Evolutionary conservation across 2,888 invertebrate genomes (phyloP), one percentile per base, ranked within the genome.

Genomic region (Cephus pygmeus): DNA sequence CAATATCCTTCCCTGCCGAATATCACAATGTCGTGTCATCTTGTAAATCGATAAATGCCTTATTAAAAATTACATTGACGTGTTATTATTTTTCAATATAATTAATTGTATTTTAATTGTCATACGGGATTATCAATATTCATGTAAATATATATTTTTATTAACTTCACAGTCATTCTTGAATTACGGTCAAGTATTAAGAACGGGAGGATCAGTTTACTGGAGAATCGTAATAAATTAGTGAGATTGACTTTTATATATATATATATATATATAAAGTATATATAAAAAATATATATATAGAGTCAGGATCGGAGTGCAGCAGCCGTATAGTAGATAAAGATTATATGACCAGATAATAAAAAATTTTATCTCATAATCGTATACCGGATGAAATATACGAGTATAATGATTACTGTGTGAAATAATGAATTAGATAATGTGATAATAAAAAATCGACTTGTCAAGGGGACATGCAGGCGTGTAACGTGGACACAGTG

Each of bases 121-220:
- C 40, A 6, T 0, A 23, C 9, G 40, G 23, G 23, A 56, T 9
- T 9, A 56, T 56, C 4, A 0, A 9, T 23, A 40, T 40, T 23
- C 15, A 40, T 1, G 23, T 40, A 23, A 40, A 40, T 15, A 15
- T 1, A 0, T 2, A 56, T 56, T 56, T 56, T 56, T 23, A 56
- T 56, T 23, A 40, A 15, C 1, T 56, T 40, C 6, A 6, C 40
- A 15, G 6, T 40, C 15, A 2, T 40, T 56, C 40, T 56, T 23
- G 23, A 23, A 82, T 84, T 84, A 82, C 83, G 79, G 77, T 78
- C 82, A 85, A 82, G 82, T 83, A 84, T 85, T 84, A 81, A 82
- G 79, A 79, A 85, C 85, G 88, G 85, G 86, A 88, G 86, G 82
- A 84, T 86, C 86, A 83, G 85, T 85, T 84, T 82, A 78, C 80